Conservation (phyloP, 2,113 vertebrate genomes). For the Tiliqua scincoides region DNA sequence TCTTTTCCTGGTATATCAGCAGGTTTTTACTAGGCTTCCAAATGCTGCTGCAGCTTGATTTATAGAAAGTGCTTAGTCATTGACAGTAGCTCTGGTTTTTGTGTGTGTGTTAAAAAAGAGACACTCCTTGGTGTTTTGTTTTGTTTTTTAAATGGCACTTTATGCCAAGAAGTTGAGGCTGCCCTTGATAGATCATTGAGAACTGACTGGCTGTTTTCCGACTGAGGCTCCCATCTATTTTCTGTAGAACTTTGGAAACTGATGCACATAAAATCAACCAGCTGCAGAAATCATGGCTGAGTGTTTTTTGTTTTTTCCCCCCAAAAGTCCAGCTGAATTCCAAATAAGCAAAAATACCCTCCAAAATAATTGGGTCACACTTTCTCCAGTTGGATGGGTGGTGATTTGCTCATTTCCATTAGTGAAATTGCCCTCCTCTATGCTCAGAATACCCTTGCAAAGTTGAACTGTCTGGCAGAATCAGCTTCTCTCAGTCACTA, state of each 20-base stretch:
- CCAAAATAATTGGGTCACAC: fast-evolving
- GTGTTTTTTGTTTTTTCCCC: not conserved
- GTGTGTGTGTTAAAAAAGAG: conserved; percentile 34
- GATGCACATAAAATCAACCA: not conserved
- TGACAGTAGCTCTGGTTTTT: conserved; percentile 46
- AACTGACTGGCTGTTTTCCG: not conserved
- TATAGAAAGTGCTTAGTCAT: conserved; percentile 71
- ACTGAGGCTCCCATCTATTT: not conserved
- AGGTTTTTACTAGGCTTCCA: conserved; percentile 55
- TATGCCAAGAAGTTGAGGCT: conserved; percentile 57
- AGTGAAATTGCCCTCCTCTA: not conserved
- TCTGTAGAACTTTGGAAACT: not conserved
- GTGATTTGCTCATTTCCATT: fast-evolving
- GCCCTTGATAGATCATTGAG: conserved; percentile 59
- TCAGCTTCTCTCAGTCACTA: fast-evolving
- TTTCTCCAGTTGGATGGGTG: not conserved
- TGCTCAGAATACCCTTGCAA: not conserved
- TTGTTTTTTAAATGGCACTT: conserved; percentile 26
- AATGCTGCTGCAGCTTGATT: conserved; percentile 63
- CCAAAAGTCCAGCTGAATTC: not conserved
- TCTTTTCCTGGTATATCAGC: conserved; percentile 28
- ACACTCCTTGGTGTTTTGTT: conserved; percentile 36
- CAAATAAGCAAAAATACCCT: not conserved
- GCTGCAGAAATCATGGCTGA: fast-evolving
- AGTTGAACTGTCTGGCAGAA: not conserved